phyloP scores from a whole-genome alignment of 2,113 vertebrate species.

The Malurus cyaneus region DNA sequence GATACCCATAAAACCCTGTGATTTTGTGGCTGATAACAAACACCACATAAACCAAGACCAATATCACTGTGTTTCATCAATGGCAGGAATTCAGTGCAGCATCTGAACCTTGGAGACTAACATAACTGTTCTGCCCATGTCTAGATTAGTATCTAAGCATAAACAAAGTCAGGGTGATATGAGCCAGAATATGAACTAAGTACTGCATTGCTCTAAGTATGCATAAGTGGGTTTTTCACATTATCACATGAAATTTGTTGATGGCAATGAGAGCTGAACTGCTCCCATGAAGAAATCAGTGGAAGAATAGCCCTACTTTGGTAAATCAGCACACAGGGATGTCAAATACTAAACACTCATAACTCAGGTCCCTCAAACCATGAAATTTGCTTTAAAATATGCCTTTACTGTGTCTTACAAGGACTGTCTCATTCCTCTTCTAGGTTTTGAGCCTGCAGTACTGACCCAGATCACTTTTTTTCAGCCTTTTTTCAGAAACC shows the following conservation, averaged over 20 bases:
- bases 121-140: neutral
- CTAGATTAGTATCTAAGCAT: slow-evolving; percentile 1
- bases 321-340: neutral
- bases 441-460: neutral
- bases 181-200: neutral
- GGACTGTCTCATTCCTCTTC: neutral
- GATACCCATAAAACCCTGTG: neutral
- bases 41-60: neutral
- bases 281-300: neutral
- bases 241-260: neutral
- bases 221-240: neutral
- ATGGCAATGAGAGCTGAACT: neutral
- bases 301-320: neutral
- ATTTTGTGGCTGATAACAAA: slow-evolving; percentile 16
- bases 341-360: neutral
- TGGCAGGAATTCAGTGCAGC: neutral
- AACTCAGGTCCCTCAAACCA: neutral
- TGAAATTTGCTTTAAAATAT: neutral
- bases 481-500: neutral
- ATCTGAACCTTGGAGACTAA: neutral
- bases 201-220: neutral
- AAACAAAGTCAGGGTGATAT: slow-evolving; percentile 8
- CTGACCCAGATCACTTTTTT: neutral
- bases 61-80: neutral
- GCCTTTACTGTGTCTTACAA: neutral